Conservation (phyloP, 2,797 vertebrate species). For the Adrianichthys oophorus region DNA sequence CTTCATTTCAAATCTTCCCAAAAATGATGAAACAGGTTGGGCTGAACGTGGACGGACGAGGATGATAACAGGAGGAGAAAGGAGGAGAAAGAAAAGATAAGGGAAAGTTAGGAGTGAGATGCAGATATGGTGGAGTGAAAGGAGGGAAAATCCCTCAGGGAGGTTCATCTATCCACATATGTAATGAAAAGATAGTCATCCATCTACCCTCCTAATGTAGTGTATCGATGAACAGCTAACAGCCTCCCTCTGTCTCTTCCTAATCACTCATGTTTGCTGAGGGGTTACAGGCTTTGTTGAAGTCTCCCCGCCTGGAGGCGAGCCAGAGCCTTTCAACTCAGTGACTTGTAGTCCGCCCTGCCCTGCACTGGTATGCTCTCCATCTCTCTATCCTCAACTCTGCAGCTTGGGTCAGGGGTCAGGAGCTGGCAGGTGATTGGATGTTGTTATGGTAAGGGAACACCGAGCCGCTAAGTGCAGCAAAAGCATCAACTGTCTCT, state of each 20-base stretch:
- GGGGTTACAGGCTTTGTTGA: constrained; percentile 47
- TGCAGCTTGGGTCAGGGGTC: constrained; percentile 66
- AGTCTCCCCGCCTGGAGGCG: constrained; percentile 50
- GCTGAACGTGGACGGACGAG: constrained; percentile 12
- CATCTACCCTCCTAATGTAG: constrained; percentile 55
- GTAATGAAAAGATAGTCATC: constrained; percentile 70
- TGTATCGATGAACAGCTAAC: constrained; percentile 59
- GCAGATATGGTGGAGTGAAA: constrained; percentile 31
- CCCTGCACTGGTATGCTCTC: constrained; percentile 53
- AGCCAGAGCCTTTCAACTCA: constrained; percentile 51
- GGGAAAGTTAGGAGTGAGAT: constrained; percentile 30
- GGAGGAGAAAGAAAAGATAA: constrained; percentile 11
- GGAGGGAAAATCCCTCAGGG: constrained; percentile 55
- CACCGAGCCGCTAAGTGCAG: constrained; percentile 65
- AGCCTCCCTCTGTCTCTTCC: constrained; percentile 16
- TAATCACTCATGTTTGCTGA: constrained; percentile 44
- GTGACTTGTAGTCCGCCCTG: constrained; percentile 53
- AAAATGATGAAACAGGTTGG: not conserved
- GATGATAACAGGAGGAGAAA: not conserved
- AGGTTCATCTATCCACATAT: constrained; percentile 68
- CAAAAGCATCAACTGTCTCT: constrained; percentile 75
- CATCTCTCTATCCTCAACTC: constrained; percentile 42
- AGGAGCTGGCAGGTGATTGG: constrained; percentile 72
- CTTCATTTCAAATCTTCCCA: not conserved
- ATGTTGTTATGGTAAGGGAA: constrained; percentile 79